Conservation (phyloP, 2,113 vertebrate genomes). For the Globicephala melas region DNA sequence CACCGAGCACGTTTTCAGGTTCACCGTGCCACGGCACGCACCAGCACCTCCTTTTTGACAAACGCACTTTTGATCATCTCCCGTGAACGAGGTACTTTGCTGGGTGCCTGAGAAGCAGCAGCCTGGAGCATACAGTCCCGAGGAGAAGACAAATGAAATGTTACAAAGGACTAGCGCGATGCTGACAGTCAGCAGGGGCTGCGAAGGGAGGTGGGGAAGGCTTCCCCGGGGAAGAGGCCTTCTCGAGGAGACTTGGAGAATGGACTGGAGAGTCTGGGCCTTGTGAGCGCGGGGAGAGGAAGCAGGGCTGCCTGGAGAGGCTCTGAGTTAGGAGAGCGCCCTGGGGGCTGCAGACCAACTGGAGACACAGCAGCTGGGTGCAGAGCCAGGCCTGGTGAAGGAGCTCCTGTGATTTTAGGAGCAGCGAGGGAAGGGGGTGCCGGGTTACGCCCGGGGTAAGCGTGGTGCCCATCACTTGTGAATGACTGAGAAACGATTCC, state of each 20-base stretch:
- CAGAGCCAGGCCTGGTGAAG: neutral
- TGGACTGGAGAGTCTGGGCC: neutral
- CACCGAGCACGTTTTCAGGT: neutral
- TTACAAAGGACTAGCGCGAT: rapidly evolving
- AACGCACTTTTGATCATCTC: rapidly evolving
- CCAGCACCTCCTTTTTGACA: neutral
- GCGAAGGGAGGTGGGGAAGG: no score
- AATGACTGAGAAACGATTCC: rapidly evolving
- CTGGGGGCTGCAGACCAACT: rapidly evolving
- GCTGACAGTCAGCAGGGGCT: no score
- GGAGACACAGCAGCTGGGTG: neutral
- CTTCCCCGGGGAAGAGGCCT: neutral
- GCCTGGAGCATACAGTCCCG: rapidly evolving
- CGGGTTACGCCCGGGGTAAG: neutral
- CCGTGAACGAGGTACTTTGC: neutral
- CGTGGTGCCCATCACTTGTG: neutral
- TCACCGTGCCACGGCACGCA: rapidly evolving
- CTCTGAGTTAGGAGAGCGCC: neutral
- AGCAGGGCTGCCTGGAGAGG: rapidly evolving
- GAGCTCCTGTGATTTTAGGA: neutral
- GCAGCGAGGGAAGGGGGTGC: rapidly evolving
- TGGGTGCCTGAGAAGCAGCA: no score
- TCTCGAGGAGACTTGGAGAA: neutral
- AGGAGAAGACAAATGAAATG: neutral
- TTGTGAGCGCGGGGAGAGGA: neutral